Percentiles rank a stretch among this genome's conserved stretches.
Evolutionary conservation across 2,888 invertebrate species (phyloP).

Genomic region (Tetranychus piercei): DNA sequence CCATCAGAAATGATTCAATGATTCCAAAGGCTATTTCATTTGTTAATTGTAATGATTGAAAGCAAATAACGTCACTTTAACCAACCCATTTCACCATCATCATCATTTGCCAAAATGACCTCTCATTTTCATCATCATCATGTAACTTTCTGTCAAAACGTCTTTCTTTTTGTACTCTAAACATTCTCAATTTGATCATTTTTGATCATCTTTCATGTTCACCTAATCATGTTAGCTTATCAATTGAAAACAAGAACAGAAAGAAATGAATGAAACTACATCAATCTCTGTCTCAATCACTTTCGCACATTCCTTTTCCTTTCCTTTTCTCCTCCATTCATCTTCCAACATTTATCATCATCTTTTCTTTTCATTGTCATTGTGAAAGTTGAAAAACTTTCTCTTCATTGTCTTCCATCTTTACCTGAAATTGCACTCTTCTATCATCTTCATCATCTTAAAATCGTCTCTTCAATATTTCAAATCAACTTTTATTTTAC

Average conservation of each 20-base stretch:
- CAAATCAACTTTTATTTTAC: too few relatives aligned
- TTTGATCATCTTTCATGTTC: slow-evolving; percentile 21
- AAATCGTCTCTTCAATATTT: too few relatives aligned
- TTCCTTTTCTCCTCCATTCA: background rate
- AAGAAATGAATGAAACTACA: background rate
- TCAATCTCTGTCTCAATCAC: background rate
- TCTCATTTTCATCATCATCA: background rate
- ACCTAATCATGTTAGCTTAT: slow-evolving; percentile 17
- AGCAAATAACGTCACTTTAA: slow-evolving; percentile 1
- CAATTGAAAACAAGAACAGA: background rate
- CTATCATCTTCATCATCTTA: background rate
- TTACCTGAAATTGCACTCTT: background rate
- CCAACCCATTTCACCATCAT: background rate
- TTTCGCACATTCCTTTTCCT: background rate
- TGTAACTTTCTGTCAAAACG: background rate
- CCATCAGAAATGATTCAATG: slow-evolving; percentile 1
- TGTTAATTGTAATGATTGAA: background rate
- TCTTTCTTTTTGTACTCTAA: background rate
- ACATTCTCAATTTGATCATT: background rate
- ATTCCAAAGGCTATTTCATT: background rate
- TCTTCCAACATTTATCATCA: background rate
- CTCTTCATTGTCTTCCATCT: background rate
- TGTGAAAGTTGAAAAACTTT: background rate
- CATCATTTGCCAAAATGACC: background rate
- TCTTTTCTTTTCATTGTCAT: background rate